Percentiles rank a stretch among this genome's conserved stretches.
These are phyloP conservation scores for Diadophis punctatus DNA, from an alignment of 2,113 vertebrate species.

Conservation along the genomic window DNA sequence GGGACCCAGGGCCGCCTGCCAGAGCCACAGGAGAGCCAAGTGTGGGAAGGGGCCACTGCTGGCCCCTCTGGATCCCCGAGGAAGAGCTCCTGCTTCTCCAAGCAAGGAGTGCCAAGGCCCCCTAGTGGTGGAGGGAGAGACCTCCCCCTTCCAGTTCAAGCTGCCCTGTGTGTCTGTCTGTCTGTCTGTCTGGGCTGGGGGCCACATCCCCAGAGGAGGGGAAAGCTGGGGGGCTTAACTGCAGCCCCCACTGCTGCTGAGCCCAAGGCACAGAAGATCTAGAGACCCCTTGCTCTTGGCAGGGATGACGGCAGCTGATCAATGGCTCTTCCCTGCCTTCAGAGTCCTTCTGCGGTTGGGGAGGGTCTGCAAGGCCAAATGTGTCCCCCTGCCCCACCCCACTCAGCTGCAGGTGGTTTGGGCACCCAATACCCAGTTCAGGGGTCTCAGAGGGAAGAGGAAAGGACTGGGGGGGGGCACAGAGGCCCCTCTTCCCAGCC, in stretches of 20 bases:
- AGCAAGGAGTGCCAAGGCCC: not conserved
- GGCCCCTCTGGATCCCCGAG: accelerated
- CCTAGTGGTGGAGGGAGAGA: not conserved
- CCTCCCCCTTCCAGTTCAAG: not conserved
- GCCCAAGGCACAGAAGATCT: not conserved
- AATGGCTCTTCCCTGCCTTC: too few species aligned
- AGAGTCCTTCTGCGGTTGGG: too few species aligned
- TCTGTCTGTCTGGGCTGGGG: too few species aligned
- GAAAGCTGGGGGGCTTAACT: not conserved
- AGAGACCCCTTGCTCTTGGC: not conserved
- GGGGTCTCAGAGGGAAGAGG: not conserved
- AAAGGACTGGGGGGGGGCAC: not conserved
- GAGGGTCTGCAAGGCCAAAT: not conserved
- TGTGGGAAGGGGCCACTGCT: not conserved
- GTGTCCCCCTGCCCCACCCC: not conserved
- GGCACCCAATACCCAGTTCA: not conserved
- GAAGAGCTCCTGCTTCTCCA: not conserved
- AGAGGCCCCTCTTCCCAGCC: not conserved
- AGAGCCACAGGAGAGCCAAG: not conserved
- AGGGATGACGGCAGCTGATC: too few species aligned
- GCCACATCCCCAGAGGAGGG: not conserved
- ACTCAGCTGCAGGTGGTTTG: not conserved
- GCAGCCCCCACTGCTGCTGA: not conserved
- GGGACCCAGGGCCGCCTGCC: not conserved
- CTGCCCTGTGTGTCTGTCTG: not conserved